Evolutionary conservation across 2,797 vertebrate species (phyloP).

Genomic region (Premnoplex brunnescens): DNA sequence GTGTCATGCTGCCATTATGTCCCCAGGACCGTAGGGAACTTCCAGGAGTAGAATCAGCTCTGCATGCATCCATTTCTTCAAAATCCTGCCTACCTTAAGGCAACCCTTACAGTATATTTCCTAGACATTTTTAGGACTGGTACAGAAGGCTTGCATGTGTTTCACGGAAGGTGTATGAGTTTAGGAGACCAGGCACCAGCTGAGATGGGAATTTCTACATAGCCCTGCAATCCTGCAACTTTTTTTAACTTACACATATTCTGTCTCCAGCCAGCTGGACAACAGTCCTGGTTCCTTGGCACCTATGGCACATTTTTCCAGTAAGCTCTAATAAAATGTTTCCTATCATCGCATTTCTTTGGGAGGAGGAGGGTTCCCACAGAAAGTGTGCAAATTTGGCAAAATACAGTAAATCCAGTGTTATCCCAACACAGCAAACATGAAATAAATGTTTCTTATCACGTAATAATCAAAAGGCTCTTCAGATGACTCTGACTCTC

Average conservation of each 20-base stretch:
- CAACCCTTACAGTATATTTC: not conserved
- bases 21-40: fast-evolving
- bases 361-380: constrained; percentile 67
- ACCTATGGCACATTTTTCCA: constrained; percentile 70
- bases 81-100: not conserved
- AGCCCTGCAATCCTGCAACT: constrained; percentile 1
- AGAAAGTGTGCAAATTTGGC: constrained; percentile 73
- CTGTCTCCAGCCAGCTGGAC: constrained; percentile 68
- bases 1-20: not conserved
- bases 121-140: not conserved
- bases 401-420: constrained; percentile 39
- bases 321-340: constrained; percentile 77
- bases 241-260: constrained; percentile 61
- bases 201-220: constrained; percentile 30
- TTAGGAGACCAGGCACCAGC: constrained; percentile 1
- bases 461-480: constrained; percentile 47
- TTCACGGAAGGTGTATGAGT: not conserved
- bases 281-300: constrained; percentile 59
- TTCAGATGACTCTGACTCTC: constrained; percentile 32
- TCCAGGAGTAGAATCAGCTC: fast-evolving
- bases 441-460: constrained; percentile 57
- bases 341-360: constrained; percentile 70
- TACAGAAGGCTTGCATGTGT: not conserved
- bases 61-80: not conserved
- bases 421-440: constrained; percentile 47